Conservation (phyloP, 2,113 vertebrate genomes). For the Lagopus muta region DNA sequence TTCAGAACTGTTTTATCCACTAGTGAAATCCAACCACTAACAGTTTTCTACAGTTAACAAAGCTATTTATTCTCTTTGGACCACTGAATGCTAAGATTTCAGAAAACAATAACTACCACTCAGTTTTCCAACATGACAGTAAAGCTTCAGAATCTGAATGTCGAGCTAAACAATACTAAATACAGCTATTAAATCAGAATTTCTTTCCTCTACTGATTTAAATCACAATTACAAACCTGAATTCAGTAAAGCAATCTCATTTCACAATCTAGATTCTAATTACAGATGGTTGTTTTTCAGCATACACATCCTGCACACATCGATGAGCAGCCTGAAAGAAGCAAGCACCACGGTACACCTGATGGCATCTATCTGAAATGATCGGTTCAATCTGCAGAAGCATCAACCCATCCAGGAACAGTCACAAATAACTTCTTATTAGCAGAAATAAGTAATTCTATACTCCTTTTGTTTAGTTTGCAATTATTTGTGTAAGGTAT, state of each 20-base stretch:
- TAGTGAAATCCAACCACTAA: not conserved
- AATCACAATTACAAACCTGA: not conserved
- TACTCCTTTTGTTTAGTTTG: fast-evolving
- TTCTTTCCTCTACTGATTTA: not conserved
- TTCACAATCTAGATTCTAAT: not conserved
- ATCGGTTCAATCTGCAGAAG: not conserved
- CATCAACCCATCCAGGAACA: not conserved
- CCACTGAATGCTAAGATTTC: not conserved
- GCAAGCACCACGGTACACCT: not conserved
- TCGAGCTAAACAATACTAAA: not conserved
- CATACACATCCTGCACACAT: not conserved
- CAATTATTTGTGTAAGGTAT: not conserved
- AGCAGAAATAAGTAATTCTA: not conserved
- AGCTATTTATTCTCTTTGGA: not conserved
- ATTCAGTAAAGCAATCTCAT: not conserved
- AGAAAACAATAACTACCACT: not conserved
- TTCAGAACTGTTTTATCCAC: not conserved
- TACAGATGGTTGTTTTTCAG: not conserved
- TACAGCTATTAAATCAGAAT: not conserved
- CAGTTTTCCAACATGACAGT: not conserved
- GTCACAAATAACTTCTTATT: not conserved
- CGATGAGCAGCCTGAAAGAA: not conserved
- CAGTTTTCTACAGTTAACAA: not conserved
- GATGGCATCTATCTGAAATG: not conserved
- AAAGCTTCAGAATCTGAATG: not conserved